Percentiles rank a stretch among this genome's conserved stretches.
Conservation (phyloP, 2,888 invertebrate species). For the Orthosia incerta region DNA sequence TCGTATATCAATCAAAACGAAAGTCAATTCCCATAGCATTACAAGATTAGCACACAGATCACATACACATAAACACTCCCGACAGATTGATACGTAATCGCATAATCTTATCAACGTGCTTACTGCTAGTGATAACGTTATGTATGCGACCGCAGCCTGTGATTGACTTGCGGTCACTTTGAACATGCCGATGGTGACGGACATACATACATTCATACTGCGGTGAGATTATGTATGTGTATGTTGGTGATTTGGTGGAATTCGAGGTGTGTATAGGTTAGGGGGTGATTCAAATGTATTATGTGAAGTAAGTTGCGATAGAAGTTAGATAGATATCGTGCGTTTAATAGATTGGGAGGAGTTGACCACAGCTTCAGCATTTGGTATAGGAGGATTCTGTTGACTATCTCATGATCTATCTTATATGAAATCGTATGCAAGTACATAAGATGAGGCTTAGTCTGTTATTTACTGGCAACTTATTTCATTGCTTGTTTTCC, state of each 20-base stretch:
- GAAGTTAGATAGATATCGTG: too few relatives aligned
- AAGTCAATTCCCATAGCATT: background rate
- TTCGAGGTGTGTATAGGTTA: background rate
- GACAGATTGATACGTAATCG: slow-evolving; percentile 48
- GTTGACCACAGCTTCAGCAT: too few relatives aligned
- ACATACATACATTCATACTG: slow-evolving; percentile 19
- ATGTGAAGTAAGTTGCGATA: background rate
- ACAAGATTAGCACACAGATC: slow-evolving; percentile 21
- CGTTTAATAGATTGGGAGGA: background rate
- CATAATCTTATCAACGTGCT: slow-evolving; percentile 46
- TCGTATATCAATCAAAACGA: background rate
- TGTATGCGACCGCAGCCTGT: slow-evolving; percentile 64
- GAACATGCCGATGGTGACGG: slow-evolving; percentile 52
- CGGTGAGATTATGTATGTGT: slow-evolving; percentile 21
- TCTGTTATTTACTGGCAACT: too few relatives aligned
- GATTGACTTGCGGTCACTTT: slow-evolving; percentile 71
- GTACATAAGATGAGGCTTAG: too few relatives aligned
- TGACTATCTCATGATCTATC: too few relatives aligned
- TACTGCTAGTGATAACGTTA: slow-evolving; percentile 46
- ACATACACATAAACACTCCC: background rate
- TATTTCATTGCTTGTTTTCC: too few relatives aligned
- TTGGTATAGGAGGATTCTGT: too few relatives aligned
- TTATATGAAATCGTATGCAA: too few relatives aligned
- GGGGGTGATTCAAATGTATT: slow-evolving; percentile 6
- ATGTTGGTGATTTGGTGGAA: slow-evolving; percentile 18